Percentiles rank a stretch among this genome's conserved stretches.
phyloP scores from a whole-genome alignment of 2,113 vertebrate genomes.

The Leptodactylus fuscus region DNA sequence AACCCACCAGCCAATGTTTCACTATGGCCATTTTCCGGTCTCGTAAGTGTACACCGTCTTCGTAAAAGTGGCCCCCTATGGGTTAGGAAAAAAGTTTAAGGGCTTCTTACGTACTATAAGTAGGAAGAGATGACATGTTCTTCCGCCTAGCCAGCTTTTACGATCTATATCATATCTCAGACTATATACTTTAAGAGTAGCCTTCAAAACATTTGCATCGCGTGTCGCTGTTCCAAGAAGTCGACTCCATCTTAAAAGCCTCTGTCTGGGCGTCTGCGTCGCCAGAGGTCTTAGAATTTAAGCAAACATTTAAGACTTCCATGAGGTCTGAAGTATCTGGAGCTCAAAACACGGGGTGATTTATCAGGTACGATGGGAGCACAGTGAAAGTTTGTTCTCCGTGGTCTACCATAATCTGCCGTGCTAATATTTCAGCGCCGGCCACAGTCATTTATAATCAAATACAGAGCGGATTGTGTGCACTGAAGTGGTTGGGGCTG shows the following conservation, averaged over 20 bases:
- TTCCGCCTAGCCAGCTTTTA: no score
- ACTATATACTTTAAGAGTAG: background rate
- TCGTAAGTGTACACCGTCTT: no score
- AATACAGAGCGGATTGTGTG: background rate
- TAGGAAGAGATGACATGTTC: no score
- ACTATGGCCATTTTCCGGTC: no score
- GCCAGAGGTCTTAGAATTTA: slow-evolving; percentile 47
- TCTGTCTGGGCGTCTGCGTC: slow-evolving; percentile 20
- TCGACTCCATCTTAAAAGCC: slow-evolving; percentile 21
- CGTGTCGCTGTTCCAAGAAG: background rate
- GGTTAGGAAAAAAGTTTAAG: no score
- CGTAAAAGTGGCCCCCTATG: no score
- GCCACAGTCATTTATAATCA: background rate
- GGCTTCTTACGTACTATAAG: no score
- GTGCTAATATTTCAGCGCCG: background rate
- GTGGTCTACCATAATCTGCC: slow-evolving; percentile 11
- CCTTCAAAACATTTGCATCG: background rate
- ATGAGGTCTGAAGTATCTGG: background rate
- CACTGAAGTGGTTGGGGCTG: background rate
- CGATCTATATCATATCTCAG: background rate
- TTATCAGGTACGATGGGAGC: slow-evolving; percentile 6
- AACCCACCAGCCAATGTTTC: no score
- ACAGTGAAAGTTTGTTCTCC: background rate
- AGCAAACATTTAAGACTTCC: slow-evolving; percentile 42
- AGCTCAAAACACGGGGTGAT: background rate